Evolutionary conservation across 2,797 vertebrate species (phyloP), one percentile per base, ranked within the genome.

Genomic region (Heterohyrax brucei): DNA sequence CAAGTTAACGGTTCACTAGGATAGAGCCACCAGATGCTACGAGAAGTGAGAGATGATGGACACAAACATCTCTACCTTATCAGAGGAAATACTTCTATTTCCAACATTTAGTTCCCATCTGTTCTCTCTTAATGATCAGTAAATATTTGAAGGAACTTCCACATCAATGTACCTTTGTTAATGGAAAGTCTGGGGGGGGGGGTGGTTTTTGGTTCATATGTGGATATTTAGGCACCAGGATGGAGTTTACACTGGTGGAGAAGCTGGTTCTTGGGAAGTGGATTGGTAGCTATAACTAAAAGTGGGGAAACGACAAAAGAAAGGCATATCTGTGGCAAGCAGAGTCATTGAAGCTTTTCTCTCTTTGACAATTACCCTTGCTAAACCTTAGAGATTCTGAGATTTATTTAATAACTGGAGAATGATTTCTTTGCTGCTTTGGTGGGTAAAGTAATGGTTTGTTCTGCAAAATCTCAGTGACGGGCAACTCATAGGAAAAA

Each of bases 81-180:
- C 53, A 39, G 39, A 21, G 33, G 56, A 91, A 91, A 64, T 46
- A 3, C 1, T 59, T 73, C 7, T 53, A 59, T 96, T 85, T 77
- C 80, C 79, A 85, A 30, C 70, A 81, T 59, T 95, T 77, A 62
- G 7, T 87, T 89, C 46, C 76, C n/a, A 48, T 59, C 91, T 88
- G 7, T 46, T 77, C 19, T 81, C 70, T 93, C 33, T 77, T 77
- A 87, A 78, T 44, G 87, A 64, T 89, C 22, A 33, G 22, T 53
- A 87, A 94, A 72, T 33, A 76, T 76, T 61, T 82, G 46, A 22
- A 24, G 66, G 48, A 87, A 70, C 16, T 87, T 89, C 26, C 56
- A 82, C 9, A 78, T 3, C 87, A 73, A 89, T 70, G 86, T 44
- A 64, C 18, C 80, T 87, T 96, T 86, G 59, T 24, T 68, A 91